These are phyloP conservation scores for Ptilonorhynchus violaceus DNA, from an alignment of 2,113 vertebrate species.

Conservation along the genomic window DNA sequence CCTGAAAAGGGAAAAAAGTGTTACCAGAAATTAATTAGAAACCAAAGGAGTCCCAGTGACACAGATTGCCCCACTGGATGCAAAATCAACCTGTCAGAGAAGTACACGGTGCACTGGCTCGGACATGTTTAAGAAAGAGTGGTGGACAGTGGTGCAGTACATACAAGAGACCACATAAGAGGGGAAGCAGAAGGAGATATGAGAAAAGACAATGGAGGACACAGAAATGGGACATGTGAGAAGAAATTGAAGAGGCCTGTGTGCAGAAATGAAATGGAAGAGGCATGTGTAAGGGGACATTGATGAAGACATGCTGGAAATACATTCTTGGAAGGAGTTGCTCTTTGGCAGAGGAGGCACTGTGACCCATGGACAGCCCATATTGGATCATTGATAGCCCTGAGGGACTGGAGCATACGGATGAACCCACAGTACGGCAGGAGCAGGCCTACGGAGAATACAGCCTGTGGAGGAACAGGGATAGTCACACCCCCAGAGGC, in stretches of 20 bases:
- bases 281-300: not conserved
- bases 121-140: not conserved
- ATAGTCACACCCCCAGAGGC: rapidly evolving
- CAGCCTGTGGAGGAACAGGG: not conserved
- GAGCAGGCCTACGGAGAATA: not conserved
- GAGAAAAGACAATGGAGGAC: not conserved
- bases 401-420: rapidly evolving
- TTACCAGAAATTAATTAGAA: not conserved
- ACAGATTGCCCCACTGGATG: not conserved
- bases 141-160: too few species aligned
- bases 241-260: not conserved
- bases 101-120: rapidly evolving
- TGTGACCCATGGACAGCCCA: rapidly evolving
- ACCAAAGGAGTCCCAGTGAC: not conserved
- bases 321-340: not conserved
- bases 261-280: not conserved
- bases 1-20: not conserved
- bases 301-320: not conserved
- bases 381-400: too few species aligned
- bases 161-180: too few species aligned
- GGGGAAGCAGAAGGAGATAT: not conserved
- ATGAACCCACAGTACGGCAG: rapidly evolving
- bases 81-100: not conserved
- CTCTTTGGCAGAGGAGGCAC: not conserved
- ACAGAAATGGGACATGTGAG: not conserved